phyloP scores from a whole-genome alignment of 2,888 invertebrate species.

The Eupithecia subumbrata region DNA sequence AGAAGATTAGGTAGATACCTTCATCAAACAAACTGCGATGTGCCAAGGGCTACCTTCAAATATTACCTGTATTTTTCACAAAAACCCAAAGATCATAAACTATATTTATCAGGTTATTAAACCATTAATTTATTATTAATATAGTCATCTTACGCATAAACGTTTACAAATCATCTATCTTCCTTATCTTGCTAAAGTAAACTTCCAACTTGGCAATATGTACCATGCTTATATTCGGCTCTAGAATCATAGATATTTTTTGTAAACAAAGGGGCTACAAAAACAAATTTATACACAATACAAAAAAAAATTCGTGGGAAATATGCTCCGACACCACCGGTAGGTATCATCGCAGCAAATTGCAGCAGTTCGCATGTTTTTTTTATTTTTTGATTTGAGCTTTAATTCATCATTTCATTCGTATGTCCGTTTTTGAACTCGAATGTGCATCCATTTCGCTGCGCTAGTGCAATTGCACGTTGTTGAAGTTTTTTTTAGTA shows the following conservation, averaged over 20 bases:
- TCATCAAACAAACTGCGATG: background rate
- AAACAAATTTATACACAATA: no score
- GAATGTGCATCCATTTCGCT: background rate
- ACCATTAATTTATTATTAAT: conserved; percentile 20
- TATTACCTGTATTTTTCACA: background rate
- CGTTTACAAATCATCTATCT: conserved; percentile 29
- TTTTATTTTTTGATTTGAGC: background rate
- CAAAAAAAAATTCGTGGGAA: background rate
- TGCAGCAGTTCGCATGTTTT: background rate
- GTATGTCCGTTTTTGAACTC: background rate
- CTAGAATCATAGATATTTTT: background rate
- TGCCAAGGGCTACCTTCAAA: background rate
- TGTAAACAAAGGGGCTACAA: background rate
- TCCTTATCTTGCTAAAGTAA: conserved; percentile 20
- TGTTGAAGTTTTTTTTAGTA: background rate
- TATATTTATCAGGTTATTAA: conserved; percentile 23
- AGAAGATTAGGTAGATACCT: background rate
- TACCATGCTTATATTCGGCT: background rate
- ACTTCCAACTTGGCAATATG: conserved; percentile 1
- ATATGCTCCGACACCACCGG: background rate
- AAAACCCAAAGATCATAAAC: background rate
- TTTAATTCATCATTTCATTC: background rate
- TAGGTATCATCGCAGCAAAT: background rate
- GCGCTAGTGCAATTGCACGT: background rate
- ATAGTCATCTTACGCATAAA: conserved; percentile 14